Percentiles rank a stretch among this genome's conserved stretches.
Evolutionary conservation across 2,888 invertebrate genomes (phyloP).

Genomic region (Tineola bisselliella): DNA sequence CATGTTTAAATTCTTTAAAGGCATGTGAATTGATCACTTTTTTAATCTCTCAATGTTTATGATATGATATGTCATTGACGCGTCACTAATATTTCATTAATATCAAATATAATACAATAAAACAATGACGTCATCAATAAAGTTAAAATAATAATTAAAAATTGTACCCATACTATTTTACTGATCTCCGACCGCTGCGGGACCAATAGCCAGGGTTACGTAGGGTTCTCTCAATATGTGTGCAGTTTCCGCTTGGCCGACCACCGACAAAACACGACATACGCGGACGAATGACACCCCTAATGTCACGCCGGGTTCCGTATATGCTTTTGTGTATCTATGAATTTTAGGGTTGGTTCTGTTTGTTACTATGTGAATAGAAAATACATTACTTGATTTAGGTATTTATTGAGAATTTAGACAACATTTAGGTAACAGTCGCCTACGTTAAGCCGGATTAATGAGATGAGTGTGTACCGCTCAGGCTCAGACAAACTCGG

Average conservation of each 20-base stretch:
- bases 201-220: not conserved
- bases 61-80: no score
- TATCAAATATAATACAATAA: no score
- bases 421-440: no score
- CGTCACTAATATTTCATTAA: no score
- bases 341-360: not conserved
- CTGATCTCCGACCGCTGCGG: not conserved
- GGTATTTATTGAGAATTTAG: no score
- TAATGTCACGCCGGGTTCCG: conserved; percentile 34
- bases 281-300: conserved; percentile 39
- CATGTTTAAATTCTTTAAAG: no score
- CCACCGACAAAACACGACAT: conserved; percentile 41
- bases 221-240: conserved; percentile 49
- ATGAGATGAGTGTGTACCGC: no score
- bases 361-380: not conserved
- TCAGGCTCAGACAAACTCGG: no score
- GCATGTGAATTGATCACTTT: no score
- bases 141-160: not conserved
- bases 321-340: conserved; percentile 24
- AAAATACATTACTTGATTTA: no score
- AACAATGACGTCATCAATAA: not conserved
- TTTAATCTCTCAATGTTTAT: no score
- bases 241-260: conserved; percentile 44
- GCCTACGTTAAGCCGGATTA: no score
- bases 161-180: not conserved